phyloP scores from a whole-genome alignment of 1,140 invertebrate genomes.

The Schlechtendalia chinensis region DNA sequence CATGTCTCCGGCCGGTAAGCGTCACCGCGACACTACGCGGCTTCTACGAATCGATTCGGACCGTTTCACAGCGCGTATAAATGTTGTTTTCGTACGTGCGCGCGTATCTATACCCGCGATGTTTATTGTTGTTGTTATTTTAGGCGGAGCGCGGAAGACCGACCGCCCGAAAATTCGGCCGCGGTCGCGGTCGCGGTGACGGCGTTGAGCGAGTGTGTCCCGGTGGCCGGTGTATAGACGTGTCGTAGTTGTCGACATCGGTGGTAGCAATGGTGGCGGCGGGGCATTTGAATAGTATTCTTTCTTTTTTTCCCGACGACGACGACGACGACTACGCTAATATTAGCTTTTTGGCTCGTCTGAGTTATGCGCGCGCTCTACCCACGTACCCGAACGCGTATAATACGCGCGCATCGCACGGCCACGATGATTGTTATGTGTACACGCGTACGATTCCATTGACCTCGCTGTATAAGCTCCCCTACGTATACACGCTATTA shows the following conservation, averaged over 20 bases:
- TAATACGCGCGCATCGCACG: background rate
- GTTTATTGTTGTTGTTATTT: constrained; percentile 31
- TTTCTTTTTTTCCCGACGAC: constrained; percentile 2
- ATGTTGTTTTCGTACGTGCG: background rate
- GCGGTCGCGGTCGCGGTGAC: background rate
- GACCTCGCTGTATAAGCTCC: constrained; percentile 24
- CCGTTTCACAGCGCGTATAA: no score
- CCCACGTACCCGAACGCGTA: constrained; percentile 25
- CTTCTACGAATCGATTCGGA: no score
- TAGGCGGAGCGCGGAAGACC: no score
- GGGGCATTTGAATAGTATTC: constrained; percentile 25
- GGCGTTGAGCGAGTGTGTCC: background rate
- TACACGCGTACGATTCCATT: constrained; percentile 20
- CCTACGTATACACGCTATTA: background rate
- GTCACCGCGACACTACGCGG: no score
- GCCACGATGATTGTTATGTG: background rate
- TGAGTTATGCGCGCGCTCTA: constrained; percentile 41
- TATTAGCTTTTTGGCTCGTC: constrained; percentile 47
- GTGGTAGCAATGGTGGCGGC: background rate
- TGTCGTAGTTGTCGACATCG: no score
- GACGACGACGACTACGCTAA: constrained; percentile 19
- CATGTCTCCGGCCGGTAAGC: no score
- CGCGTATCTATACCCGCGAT: background rate
- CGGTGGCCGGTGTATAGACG: no score
- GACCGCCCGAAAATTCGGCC: background rate